Conservation (phyloP, 2,113 vertebrate species). For the Murina feae region DNA sequence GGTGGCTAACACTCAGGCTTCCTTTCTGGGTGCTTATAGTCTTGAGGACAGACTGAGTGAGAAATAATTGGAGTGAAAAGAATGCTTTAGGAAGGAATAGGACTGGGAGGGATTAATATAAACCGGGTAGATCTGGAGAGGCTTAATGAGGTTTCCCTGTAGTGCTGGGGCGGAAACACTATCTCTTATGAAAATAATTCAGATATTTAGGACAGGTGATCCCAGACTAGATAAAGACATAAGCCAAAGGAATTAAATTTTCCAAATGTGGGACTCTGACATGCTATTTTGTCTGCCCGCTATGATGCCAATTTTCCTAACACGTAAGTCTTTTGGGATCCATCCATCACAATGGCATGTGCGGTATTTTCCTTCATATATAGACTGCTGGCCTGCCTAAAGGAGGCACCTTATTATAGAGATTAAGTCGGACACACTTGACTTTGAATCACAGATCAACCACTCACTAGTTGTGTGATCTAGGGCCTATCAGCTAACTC, state of each 20-base stretch:
- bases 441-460: background rate
- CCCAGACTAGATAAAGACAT: background rate
- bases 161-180: background rate
- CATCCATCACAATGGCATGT: background rate
- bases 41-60: background rate
- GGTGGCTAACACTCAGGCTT: background rate
- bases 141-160: background rate
- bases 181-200: background rate
- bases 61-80: background rate
- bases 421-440: background rate
- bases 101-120: background rate
- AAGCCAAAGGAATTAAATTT: background rate
- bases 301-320: background rate
- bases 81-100: background rate
- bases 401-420: background rate
- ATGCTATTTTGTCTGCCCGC: background rate
- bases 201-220: slow-evolving; percentile 4
- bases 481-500: background rate
- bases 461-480: background rate
- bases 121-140: background rate
- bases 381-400: background rate
- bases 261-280: background rate
- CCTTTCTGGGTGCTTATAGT: background rate
- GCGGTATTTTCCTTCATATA: background rate
- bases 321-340: background rate